Base-by-base conservation (phyloP, 2,113 vertebrate species). In the Hippocampus comes region DNA sequence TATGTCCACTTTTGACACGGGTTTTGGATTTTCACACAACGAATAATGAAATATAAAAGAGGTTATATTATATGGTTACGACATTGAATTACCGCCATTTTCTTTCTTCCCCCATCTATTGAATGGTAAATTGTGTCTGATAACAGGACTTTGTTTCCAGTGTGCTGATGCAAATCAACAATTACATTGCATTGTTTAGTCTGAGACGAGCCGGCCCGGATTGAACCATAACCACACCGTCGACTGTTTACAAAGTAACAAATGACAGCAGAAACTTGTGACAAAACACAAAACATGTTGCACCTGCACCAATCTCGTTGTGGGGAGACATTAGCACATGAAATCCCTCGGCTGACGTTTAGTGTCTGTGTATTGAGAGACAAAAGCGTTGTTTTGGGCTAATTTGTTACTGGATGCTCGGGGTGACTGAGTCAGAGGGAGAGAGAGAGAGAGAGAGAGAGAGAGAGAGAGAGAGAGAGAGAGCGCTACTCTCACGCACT, bases 261-360 rank as follows among this genome's bases (percentile, higher is more conserved):
- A 77, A 38, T 48, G 64, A 48, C 64, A 66, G 42, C 5, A 71
- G 66, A 63, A 76, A 81, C 71, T 72, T 80, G 53, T 71, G 76
- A 76, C 73, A 70, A 75, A 73, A 53, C 34, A 38, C 21, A 25
- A 25, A 66, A 66, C 74, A 20, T 8, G 70, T 61, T 74, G 84
- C 88, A 91, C 87, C 88, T 91, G 88, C 86, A 56, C 70, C 41
- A 38, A 66, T 79, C 71, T 51, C 60, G 21, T 20, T 67, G 20
- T n/a, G 53, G 23, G 41, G 9, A 27, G 0, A 30, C 71, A 89
- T 89, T 87, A 82, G 12, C 87, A 87, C 83, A 84, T 82, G 87
- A 85, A 87, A 83, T 78, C 9, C 49, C 65, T 69, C 73, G 67
- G 1, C 1, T 63, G 21, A 64, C 78, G 72, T 79, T 77, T 66